A percentile compares a stretch with the other conserved stretches of the same genome.
phyloP scores from a whole-genome alignment of 37 sponge, comb jelly and placozoan genomes.

The Sycon ciliatum region DNA sequence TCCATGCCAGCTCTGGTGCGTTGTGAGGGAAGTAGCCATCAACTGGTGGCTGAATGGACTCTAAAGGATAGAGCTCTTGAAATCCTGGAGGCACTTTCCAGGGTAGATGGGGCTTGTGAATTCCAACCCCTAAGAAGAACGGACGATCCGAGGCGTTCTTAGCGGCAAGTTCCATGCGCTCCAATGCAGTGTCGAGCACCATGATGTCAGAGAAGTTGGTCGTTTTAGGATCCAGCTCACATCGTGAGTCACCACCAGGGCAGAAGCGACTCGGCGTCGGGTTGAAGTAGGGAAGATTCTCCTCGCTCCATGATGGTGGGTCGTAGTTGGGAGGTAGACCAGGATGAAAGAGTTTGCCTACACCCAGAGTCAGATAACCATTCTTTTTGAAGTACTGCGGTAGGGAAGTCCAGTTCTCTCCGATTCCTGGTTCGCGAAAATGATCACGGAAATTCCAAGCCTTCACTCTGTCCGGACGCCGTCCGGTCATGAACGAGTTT shows the following conservation, averaged over 20 bases:
- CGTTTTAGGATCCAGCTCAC: constrained; percentile 10
- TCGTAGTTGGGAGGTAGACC: constrained; percentile 22
- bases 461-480: constrained; percentile 36
- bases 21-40: too few relatives aligned
- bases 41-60: too few relatives aligned
- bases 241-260: constrained; percentile 17
- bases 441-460: constrained; percentile 24
- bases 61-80: constrained; percentile 28
- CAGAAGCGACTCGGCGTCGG: neutral
- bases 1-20: too few relatives aligned
- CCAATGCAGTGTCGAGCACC: neutral
- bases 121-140: constrained; percentile 42
- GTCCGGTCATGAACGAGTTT: constrained; percentile 39
- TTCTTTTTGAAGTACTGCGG: constrained; percentile 32
- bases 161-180: constrained; percentile 19
- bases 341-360: constrained; percentile 31
- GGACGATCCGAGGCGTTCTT: constrained; percentile 13
- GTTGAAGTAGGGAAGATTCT: constrained; percentile 22
- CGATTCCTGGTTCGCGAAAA: constrained; percentile 19
- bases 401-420: constrained; percentile 31
- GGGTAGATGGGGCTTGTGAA: constrained; percentile 46
- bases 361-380: constrained; percentile 27
- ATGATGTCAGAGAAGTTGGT: constrained; percentile 20
- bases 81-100: constrained; percentile 19
- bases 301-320: constrained; percentile 28